Evolutionary conservation across 2,113 vertebrate species (phyloP).

Genomic region (Athene noctua): DNA sequence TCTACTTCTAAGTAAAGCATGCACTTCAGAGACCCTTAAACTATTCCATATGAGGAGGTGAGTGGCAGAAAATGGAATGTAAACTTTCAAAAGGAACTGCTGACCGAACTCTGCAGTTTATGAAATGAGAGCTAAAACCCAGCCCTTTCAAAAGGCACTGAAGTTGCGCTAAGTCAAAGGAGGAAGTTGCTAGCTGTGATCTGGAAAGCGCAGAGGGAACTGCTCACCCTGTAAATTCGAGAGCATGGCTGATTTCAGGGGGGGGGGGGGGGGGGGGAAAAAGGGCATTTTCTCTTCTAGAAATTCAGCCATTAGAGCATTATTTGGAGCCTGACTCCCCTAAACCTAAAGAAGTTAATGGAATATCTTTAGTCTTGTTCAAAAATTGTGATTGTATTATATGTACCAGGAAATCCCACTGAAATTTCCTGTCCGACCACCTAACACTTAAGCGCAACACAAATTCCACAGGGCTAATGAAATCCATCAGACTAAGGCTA

Average conservation of each 20-base stretch:
- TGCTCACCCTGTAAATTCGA: neutral
- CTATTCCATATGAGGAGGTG: constrained; percentile 68
- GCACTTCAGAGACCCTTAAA: constrained; percentile 57
- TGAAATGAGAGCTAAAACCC: constrained; percentile 40
- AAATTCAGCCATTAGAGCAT: neutral
- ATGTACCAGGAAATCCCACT: neutral
- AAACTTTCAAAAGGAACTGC: constrained; percentile 71
- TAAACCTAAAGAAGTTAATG: neutral
- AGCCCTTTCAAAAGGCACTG: constrained; percentile 11
- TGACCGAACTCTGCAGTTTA: constrained; percentile 46
- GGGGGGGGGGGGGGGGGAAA: no score
- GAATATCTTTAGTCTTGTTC: neutral
- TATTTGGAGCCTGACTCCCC: neutral
- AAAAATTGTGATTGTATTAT: neutral
- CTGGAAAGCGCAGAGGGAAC: neutral
- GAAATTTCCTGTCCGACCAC: neutral
- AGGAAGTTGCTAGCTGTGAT: neutral
- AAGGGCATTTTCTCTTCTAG: neutral
- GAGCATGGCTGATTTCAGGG: neutral
- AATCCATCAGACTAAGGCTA: neutral
- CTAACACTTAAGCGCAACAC: neutral
- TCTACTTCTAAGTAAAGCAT: constrained; percentile 52
- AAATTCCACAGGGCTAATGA: neutral
- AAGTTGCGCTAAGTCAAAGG: neutral
- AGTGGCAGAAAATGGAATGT: constrained; percentile 67